Percentiles rank a stretch among this genome's conserved stretches.
Conservation (phyloP, 2,113 vertebrate species). For the Xiphophorus hellerii region DNA sequence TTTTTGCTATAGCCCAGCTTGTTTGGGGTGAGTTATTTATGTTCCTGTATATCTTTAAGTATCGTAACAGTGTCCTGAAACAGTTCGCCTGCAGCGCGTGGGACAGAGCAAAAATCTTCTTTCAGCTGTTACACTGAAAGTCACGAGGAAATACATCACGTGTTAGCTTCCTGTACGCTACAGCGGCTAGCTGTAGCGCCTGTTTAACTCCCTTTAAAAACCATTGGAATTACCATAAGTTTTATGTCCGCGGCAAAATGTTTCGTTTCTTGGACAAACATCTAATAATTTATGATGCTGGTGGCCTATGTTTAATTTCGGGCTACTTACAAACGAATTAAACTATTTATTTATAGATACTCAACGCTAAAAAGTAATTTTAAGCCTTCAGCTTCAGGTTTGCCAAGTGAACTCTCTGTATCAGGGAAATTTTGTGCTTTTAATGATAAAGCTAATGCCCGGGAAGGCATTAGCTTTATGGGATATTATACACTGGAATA, state of each 20-base stretch:
- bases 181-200: background rate
- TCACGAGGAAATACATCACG: conserved; percentile 34
- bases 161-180: conserved; percentile 18
- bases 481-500: background rate
- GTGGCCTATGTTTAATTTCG: background rate
- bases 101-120: too few relatives aligned
- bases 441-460: background rate
- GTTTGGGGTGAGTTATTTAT: conserved; percentile 15
- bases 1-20: background rate
- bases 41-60: background rate
- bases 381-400: background rate
- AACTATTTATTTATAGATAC: rapidly evolving
- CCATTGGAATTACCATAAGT: background rate
- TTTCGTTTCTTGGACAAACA: rapidly evolving
- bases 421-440: too few relatives aligned
- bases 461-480: too few relatives aligned
- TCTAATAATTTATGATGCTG: rapidly evolving
- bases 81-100: background rate
- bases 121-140: background rate
- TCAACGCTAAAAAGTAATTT: background rate
- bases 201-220: conserved; percentile 8
- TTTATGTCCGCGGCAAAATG: background rate
- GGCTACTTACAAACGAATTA: background rate
- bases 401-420: background rate
- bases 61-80: background rate